phyloP scores from a whole-genome alignment of 2,888 invertebrate species.

The Belgica antarctica region DNA sequence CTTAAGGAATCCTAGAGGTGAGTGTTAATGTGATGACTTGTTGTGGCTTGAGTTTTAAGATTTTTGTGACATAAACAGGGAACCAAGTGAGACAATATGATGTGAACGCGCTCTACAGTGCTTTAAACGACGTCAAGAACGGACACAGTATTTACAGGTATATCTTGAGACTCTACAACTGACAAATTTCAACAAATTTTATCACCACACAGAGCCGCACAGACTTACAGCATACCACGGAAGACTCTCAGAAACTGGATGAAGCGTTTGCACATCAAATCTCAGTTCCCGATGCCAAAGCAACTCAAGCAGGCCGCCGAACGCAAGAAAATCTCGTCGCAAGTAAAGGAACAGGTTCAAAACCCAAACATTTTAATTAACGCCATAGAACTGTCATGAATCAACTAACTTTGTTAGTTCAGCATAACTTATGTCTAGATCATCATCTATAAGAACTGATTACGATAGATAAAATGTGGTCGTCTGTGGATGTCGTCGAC shows the following conservation, averaged over 20 bases:
- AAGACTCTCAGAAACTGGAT: slow-evolving; percentile 64
- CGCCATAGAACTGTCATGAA: neutral
- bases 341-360: no score
- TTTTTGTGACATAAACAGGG: slow-evolving; percentile 41
- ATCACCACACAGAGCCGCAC: neutral
- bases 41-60: neutral
- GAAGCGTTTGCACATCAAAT: slow-evolving; percentile 63
- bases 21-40: neutral
- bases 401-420: neutral
- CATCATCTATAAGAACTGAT: slow-evolving; percentile 19
- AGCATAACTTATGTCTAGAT: neutral
- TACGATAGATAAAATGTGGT: no score
- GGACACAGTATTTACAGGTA: slow-evolving; percentile 60
- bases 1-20: slow-evolving; percentile 34
- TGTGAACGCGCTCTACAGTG: slow-evolving; percentile 59
- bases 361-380: neutral
- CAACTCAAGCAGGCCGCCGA: slow-evolving; percentile 61
- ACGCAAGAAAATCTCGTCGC: no score
- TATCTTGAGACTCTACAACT: neutral
- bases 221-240: slow-evolving; percentile 57
- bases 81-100: slow-evolving; percentile 49
- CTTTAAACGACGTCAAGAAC: slow-evolving; percentile 61
- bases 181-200: neutral
- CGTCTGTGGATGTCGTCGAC: no score
- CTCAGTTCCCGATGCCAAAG: slow-evolving; percentile 61